These are phyloP conservation scores for Campoplex capitator DNA, from an alignment of 2,888 invertebrate species.

Conservation along the genomic window DNA sequence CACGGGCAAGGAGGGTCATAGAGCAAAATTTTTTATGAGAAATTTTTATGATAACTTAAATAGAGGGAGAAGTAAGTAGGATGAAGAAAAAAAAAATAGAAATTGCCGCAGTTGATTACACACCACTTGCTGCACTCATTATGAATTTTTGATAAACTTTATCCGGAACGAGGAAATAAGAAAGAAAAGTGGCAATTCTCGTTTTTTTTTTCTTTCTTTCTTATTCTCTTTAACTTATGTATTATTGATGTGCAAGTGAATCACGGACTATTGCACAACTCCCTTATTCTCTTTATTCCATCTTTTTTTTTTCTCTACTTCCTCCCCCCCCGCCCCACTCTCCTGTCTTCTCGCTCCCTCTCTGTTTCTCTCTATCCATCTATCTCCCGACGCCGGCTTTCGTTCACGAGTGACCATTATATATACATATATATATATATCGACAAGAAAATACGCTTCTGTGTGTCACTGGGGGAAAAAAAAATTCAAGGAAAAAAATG, in stretches of 20 bases:
- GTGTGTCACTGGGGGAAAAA: conserved; percentile 66
- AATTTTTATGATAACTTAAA: too few relatives aligned
- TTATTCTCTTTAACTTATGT: conserved; percentile 22
- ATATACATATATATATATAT: conserved; percentile 2
- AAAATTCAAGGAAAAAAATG: conserved; percentile 20
- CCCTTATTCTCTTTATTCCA: conserved; percentile 38
- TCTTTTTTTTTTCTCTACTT: conserved; percentile 29
- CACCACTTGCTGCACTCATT: conserved; percentile 49
- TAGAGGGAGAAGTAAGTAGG: conserved; percentile 48
- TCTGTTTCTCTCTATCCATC: conserved; percentile 11
- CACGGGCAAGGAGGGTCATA: too few relatives aligned
- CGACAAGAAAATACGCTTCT: conserved; percentile 44
- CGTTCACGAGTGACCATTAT: conserved; percentile 40
- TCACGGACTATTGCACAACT: conserved; percentile 64
- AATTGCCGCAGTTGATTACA: conserved; percentile 51
- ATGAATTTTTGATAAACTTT: conserved; percentile 65
- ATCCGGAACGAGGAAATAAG: conserved; percentile 57
- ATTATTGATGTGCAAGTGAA: conserved; percentile 66
- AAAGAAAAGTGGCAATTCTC: conserved; percentile 35
- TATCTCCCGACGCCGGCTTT: conserved; percentile 17
- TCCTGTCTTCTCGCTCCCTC: background rate
- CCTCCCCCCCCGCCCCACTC: background rate
- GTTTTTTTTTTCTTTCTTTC: conserved; percentile 26
- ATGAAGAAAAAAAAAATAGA: conserved; percentile 5
- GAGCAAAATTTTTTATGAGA: too few relatives aligned